Conservation (phyloP, 2,797 vertebrate genomes). For the Taeniopygia guttata region DNA sequence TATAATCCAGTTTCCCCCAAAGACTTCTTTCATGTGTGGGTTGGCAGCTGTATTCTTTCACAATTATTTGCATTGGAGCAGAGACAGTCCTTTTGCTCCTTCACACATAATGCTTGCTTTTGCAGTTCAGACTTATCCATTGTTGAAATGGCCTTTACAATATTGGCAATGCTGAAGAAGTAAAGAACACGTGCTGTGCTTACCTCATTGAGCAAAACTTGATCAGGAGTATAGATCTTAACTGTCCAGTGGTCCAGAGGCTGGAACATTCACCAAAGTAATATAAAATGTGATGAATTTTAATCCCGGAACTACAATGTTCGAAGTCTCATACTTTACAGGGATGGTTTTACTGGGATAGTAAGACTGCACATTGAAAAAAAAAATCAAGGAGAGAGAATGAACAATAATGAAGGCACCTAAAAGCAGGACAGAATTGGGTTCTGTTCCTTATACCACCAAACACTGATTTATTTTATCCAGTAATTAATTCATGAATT, state of each 20-base stretch:
- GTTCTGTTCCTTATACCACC: background rate
- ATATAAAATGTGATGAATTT: background rate
- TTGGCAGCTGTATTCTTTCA: background rate
- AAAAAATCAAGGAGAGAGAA: background rate
- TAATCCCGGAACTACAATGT: background rate
- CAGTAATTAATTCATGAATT: background rate
- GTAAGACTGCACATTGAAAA: background rate
- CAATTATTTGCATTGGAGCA: background rate
- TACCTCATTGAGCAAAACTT: background rate
- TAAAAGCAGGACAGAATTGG: background rate
- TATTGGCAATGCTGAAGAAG: background rate
- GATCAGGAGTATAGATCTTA: background rate
- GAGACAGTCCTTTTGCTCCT: background rate
- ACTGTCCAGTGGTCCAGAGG: background rate
- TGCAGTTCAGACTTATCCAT: background rate
- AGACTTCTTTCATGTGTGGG: background rate
- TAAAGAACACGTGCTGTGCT: background rate
- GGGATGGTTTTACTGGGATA: background rate
- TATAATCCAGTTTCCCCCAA: background rate
- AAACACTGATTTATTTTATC: background rate
- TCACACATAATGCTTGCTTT: background rate
- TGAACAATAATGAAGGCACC: background rate
- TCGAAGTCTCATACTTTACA: background rate
- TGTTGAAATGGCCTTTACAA: background rate
- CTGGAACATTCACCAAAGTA: background rate